Evolutionary conservation across 2,888 invertebrate species (phyloP), one percentile per base, ranked within the genome.

Genomic region (Eristalinus sepulchralis): DNA sequence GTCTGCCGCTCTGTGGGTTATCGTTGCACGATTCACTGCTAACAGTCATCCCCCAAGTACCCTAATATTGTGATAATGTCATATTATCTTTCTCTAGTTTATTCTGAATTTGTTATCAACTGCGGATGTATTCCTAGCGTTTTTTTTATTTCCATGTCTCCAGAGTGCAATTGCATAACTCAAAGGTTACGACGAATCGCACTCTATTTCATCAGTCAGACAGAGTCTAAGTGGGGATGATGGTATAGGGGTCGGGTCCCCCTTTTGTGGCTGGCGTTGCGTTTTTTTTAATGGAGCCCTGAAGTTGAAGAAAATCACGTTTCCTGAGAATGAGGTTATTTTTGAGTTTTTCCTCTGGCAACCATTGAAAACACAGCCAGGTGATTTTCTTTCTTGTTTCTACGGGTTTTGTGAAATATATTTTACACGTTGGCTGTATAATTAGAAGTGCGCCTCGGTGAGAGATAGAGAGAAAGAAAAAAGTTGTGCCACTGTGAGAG

Each of bases 321-420:
- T 85, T 62, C 67, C 47, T 80, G 80, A 63, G 70, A 77, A 85
- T 68, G 63, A 31, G 67, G 80, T 77, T 77, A 72, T 76, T 73
- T 72, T 31, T n/a, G 55, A 47, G 47, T 66, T 59, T 47, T 66
- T 53, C 53, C 47, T 24, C 17, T 17, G 53, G 27, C 31, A 33
- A 5, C 62, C 27, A 10, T 47, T 47, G n/a, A 47, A 17, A 53
- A 20, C 67, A 57, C 55, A 22, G 10, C n/a, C 2, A 17, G 55
- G 33, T 68, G 5, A 39, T 71, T 55, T 67, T 67, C 67, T 53
- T 59, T 76, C 17, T 17, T 57, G 53, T 60, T 55, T 13, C 20
- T 36, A 20, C 17, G 8, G 47, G 5, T 62, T 63, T 39, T 63
- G 64, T 39, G 62, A 24, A 67, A 76, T 47, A 76, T 47, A 36